phyloP scores from a whole-genome alignment of 2,797 vertebrate species.

The Potorous gilbertii region DNA sequence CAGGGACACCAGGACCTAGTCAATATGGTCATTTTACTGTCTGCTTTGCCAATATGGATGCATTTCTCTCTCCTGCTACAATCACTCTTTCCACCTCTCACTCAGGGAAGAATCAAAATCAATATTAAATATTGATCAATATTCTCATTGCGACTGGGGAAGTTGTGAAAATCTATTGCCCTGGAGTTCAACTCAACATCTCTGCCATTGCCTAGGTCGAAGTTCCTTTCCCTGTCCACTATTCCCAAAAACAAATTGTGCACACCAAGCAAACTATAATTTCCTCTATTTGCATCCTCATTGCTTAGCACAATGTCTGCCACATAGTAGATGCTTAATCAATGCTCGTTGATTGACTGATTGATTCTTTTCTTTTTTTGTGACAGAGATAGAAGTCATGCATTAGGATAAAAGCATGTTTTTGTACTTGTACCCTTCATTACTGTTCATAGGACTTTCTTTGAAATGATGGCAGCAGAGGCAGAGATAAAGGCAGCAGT shows the following conservation, averaged over 20 bases:
- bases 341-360: neutral
- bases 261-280: neutral
- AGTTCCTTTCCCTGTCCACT: neutral
- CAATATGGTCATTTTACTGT: neutral
- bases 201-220: neutral
- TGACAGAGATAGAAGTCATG: neutral
- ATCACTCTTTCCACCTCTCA: neutral
- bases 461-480: neutral
- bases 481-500: neutral
- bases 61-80: neutral
- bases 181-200: neutral
- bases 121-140: neutral
- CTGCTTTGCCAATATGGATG: neutral
- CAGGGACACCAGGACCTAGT: neutral
- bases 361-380: neutral
- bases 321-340: neutral
- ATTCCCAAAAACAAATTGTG: neutral
- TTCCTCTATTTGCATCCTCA: neutral
- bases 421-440: neutral
- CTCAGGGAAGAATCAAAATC: neutral
- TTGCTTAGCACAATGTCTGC: neutral
- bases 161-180: neutral
- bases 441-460: neutral
- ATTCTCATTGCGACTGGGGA: neutral
- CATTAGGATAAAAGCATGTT: neutral